Conservation (phyloP, 2,888 invertebrate genomes). For the Euzophera pinguis region DNA sequence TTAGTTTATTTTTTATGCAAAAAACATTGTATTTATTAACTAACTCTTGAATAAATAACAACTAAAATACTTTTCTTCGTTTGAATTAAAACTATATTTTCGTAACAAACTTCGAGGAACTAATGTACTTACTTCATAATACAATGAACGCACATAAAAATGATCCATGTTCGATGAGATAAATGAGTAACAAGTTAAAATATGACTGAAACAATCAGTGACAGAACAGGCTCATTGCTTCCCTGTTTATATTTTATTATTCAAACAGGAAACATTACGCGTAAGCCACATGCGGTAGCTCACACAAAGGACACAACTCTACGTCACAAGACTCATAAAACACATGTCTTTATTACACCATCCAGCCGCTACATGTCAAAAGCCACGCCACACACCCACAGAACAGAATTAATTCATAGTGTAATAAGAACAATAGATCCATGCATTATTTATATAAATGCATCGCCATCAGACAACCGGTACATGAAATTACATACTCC, state of each 20-base stretch:
- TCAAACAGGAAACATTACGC: slow-evolving; percentile 36
- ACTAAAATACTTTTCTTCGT: no score
- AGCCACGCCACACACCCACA: slow-evolving; percentile 29
- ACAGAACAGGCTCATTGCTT: slow-evolving; percentile 6
- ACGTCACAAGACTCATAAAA: slow-evolving; percentile 24
- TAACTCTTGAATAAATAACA: no score
- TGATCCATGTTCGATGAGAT: no score
- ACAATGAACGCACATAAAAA: no score
- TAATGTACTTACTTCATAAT: no score
- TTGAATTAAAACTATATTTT: no score
- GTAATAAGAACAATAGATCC: slow-evolving; percentile 31
- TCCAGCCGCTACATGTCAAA: slow-evolving; percentile 24
- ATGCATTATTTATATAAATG: slow-evolving; percentile 35
- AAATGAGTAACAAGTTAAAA: no score
- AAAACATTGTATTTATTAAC: no score
- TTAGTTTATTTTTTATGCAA: no score
- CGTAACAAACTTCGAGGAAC: no score
- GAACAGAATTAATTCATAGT: slow-evolving; percentile 34
- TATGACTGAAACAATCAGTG: not conserved
- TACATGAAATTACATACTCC: slow-evolving; percentile 20
- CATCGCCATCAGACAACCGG: slow-evolving; percentile 17
- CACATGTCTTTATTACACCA: slow-evolving; percentile 20
- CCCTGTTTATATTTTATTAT: slow-evolving; percentile 28
- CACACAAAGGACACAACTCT: slow-evolving; percentile 30
- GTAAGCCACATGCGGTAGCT: slow-evolving; percentile 27